Percentiles rank a stretch among this genome's conserved stretches.
Evolutionary conservation across 2,797 vertebrate species (phyloP).

Genomic region (Harpagifer antarcticus): DNA sequence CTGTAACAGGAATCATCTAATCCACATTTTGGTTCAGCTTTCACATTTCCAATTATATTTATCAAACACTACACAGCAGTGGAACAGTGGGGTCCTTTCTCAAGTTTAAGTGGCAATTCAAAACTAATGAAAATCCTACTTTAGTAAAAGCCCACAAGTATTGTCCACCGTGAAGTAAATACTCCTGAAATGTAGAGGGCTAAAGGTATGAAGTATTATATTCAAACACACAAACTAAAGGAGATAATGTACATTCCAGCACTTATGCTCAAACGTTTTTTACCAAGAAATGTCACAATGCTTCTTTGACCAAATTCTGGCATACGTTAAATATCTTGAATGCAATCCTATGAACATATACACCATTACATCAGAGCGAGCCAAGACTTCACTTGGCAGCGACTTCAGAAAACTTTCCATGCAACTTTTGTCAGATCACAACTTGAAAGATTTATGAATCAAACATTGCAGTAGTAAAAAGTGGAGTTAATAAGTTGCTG

Average conservation of each 20-base stretch:
- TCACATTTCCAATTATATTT: neutral
- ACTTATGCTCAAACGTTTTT: neutral
- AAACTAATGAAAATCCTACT: neutral
- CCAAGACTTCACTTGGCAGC: neutral
- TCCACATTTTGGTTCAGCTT: neutral
- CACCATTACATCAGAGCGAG: conserved; percentile 7
- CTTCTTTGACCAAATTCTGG: neutral
- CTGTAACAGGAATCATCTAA: conserved; percentile 13
- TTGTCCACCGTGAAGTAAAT: too few species aligned
- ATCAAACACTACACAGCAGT: neutral
- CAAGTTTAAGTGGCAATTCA: neutral
- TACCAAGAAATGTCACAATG: neutral
- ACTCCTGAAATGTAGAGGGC: neutral
- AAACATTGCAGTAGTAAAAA: conserved; percentile 23
- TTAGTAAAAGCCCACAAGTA: neutral
- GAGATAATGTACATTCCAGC: neutral
- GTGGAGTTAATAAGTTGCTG: neutral
- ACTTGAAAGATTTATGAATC: too few species aligned
- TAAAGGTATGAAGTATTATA: neutral
- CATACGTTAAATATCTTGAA: neutral
- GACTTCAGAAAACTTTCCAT: conserved; percentile 6
- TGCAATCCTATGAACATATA: neutral
- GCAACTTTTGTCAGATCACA: conserved; percentile 53
- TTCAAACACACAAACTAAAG: neutral
- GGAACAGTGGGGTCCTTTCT: neutral